Evolutionary conservation across 2,888 invertebrate species (phyloP), one percentile per base, ranked within the genome.

Genomic region (Protula sp.): DNA sequence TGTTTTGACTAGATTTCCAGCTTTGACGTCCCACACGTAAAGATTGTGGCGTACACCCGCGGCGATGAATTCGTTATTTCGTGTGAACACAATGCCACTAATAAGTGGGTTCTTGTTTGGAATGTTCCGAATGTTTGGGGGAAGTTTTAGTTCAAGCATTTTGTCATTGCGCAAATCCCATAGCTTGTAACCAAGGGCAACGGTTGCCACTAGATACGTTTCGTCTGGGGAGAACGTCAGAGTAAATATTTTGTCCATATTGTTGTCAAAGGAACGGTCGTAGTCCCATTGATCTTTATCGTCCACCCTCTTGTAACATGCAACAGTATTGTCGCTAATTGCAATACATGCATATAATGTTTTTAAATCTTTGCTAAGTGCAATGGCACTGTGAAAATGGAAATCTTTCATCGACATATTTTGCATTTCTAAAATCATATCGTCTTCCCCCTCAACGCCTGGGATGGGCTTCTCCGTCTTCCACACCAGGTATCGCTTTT

Each of bases 31-130:
- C 95, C 97, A 98, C 0, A 98, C 91, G 79, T 95, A 98, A 0
- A 98, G 84, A 79, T 89, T 94, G 81, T 95, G 95, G 69, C 93
- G 66, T 1, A 98, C 94, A 1, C 95, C 97, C 45, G 95, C 97
- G 0, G 98, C 92, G 0, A 94, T 92, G 75, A 92, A 95, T 72
- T 91, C 89, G 71, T 90, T 88, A 61, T 89, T 89, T 31, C 91
- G 91, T 70, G 94, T 94, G 66, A 98, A 86, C 85, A 93, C 92
- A 55, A 94, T 89, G 0, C 93, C 94, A 0, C 92, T 92, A 5
- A 55, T 38, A 67, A 89, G 87, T 72, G 93, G 87, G 84, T 94
- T 90, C 80, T 89, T 90, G 19, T 92, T 93, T 2, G 92, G 91
- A 55, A 97, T 95, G 76, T 97, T 97, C 51, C 94, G 84, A 2